Conservation (phyloP, 2,797 vertebrate species). For the Ispidina lecontei region DNA sequence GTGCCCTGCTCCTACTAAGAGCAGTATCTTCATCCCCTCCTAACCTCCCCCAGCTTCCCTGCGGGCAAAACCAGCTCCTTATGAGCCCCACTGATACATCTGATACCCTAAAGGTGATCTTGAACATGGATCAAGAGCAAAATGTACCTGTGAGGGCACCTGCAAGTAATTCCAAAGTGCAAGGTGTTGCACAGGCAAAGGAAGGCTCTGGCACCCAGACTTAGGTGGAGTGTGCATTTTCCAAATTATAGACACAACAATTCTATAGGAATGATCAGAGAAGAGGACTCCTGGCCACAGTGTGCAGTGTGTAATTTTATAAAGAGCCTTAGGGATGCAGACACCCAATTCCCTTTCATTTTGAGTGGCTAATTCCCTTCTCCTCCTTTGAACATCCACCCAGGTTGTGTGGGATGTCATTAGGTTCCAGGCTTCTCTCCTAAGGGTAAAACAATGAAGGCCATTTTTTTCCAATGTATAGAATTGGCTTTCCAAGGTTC, state of each 20-base stretch:
- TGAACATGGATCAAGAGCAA: background rate
- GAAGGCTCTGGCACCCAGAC: background rate
- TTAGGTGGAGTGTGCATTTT: background rate
- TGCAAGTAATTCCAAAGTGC: background rate
- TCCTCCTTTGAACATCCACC: constrained; percentile 1
- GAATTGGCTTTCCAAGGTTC: background rate
- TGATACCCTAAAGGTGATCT: background rate
- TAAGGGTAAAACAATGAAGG: background rate
- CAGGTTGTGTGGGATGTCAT: background rate
- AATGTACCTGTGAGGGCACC: background rate
- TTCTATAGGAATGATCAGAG: background rate
- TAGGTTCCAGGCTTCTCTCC: background rate
- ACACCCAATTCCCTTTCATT: background rate
- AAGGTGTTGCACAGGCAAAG: background rate
- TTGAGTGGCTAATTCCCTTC: background rate
- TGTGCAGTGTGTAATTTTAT: background rate
- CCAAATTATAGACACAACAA: constrained; percentile 2
- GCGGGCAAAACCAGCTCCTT: background rate
- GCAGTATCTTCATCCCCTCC: background rate
- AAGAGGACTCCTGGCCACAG: background rate
- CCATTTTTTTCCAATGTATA: background rate
- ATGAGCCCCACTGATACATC: fast-evolving
- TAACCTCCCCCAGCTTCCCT: background rate
- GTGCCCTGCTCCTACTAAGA: background rate
- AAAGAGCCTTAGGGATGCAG: background rate